Conservation (phyloP, 2,888 invertebrate species). For the Apamea epomidion region DNA sequence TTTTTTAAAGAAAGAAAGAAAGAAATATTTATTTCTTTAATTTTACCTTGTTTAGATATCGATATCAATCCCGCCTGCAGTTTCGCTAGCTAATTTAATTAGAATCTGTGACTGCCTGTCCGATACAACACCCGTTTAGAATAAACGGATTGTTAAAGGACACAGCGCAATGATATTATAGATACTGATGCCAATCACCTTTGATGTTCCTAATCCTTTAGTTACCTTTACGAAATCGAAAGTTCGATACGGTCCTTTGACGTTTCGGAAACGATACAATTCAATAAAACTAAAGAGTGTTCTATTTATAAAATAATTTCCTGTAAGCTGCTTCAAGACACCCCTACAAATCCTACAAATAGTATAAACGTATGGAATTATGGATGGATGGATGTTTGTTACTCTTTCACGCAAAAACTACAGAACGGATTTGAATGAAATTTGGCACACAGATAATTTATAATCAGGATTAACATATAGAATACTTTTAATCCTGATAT, state of each 20-base stretch:
- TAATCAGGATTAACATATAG: too few relatives aligned
- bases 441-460: too few relatives aligned
- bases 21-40: too few relatives aligned
- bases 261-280: slow-evolving; percentile 18
- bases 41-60: too few relatives aligned
- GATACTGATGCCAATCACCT: slow-evolving; percentile 10
- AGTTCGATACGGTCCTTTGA: slow-evolving; percentile 16
- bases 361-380: too few relatives aligned
- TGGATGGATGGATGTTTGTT: too few relatives aligned
- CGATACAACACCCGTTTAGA: background rate
- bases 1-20: too few relatives aligned
- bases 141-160: background rate
- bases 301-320: slow-evolving; percentile 9
- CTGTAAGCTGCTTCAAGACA: slow-evolving; percentile 1
- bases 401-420: too few relatives aligned
- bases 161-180: background rate
- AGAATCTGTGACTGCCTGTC: background rate
- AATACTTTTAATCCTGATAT: too few relatives aligned
- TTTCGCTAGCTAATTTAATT: background rate
- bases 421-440: too few relatives aligned
- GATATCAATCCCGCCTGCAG: too few relatives aligned
- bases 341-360: too few relatives aligned
- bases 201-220: slow-evolving; percentile 23
- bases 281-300: background rate
- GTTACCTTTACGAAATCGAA: slow-evolving; percentile 9